These are phyloP conservation scores for Tyrophagus putrescentiae DNA, from an alignment of 1,140 invertebrate species.

Conservation along the genomic window DNA sequence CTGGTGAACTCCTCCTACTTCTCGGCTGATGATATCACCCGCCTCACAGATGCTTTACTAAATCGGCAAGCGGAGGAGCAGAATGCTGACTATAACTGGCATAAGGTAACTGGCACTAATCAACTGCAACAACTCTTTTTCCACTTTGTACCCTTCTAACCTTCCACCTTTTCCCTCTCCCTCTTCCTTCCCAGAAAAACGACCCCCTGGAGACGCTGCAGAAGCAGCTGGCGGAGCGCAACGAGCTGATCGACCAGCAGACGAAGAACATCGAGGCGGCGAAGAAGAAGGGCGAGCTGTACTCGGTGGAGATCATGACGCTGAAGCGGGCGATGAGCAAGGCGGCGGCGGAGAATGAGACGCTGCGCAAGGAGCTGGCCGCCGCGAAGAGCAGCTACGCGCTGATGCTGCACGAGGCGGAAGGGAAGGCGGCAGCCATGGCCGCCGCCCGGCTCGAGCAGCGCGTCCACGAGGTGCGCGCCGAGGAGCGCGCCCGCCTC, in stretches of 20 bases:
- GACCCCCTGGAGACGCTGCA: background rate
- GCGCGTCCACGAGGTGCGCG: background rate
- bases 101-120: conserved; percentile 1
- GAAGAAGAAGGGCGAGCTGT: background rate
- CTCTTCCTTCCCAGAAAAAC: conserved; percentile 5
- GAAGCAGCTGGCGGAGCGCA: background rate
- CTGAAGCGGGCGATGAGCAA: background rate
- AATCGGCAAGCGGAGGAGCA: background rate
- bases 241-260: background rate
- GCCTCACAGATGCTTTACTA: background rate
- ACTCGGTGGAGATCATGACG: background rate
- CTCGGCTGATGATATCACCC: background rate
- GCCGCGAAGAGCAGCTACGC: background rate
- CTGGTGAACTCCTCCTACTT: conserved; percentile 9
- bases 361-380: background rate
- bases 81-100: background rate
- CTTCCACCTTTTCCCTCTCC: too few relatives aligned
- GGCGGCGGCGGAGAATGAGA: background rate
- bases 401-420: background rate
- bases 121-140: too few relatives aligned
- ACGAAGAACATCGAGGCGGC: background rate
- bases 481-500: background rate
- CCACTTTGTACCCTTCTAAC: background rate
- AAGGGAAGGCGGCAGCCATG: background rate
- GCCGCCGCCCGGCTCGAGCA: background rate